phyloP scores from a whole-genome alignment of 92 coral and sea anemone genomes.

The Chrysogorgia sp. region DNA sequence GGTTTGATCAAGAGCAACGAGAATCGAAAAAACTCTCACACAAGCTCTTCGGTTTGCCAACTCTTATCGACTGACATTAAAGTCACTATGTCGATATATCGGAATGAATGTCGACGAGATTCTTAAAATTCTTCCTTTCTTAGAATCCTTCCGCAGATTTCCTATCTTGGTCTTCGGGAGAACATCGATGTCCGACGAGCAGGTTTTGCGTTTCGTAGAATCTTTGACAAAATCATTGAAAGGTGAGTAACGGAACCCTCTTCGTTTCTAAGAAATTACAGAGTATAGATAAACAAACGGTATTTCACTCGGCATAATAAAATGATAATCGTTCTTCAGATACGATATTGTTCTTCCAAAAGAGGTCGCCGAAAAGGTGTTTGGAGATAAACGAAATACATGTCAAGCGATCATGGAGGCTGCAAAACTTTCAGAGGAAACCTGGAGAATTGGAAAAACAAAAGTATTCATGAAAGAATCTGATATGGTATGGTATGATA shows the following conservation, averaged over 20 bases:
- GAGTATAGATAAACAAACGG: too few species aligned
- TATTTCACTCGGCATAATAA: too few species aligned
- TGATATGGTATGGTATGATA: constrained; percentile 60
- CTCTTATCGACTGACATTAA: too few species aligned
- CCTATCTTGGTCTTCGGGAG: constrained; percentile 81
- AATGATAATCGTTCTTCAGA: constrained; percentile 27
- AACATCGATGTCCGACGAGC: constrained; percentile 87
- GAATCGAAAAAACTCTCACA: too few species aligned
- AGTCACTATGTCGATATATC: too few species aligned
- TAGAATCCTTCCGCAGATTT: constrained; percentile 79
- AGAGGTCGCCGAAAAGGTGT: constrained; percentile 40
- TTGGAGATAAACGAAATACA: constrained; percentile 63
- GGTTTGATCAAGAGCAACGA: too few species aligned
- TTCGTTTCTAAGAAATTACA: too few species aligned
- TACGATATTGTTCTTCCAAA: constrained; percentile 72
- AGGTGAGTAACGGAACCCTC: constrained; percentile 66
- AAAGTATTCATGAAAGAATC: constrained; percentile 82
- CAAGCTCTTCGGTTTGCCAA: too few species aligned
- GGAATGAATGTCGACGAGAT: too few species aligned
- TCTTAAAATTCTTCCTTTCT: neutral
- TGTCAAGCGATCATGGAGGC: constrained; percentile 67
- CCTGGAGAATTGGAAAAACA: constrained; percentile 84
- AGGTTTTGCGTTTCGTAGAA: constrained; percentile 84
- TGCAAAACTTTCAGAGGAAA: constrained; percentile 67
- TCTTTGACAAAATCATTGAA: constrained; percentile 65